Evolutionary conservation across 2,113 vertebrate species (phyloP).

Genomic region (Aldabrachelys gigantea): DNA sequence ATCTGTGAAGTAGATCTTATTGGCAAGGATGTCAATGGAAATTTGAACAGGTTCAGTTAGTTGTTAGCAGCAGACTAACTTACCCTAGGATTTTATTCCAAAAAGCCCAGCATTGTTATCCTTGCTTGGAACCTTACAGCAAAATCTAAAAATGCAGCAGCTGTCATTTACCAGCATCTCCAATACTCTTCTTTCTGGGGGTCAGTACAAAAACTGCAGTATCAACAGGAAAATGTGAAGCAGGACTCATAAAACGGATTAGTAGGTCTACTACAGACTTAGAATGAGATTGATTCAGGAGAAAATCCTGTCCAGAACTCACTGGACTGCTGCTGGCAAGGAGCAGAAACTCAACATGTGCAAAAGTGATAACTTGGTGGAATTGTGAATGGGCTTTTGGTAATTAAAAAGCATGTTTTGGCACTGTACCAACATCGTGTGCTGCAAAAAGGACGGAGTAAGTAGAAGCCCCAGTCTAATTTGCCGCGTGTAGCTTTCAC

Average conservation of each 20-base stretch:
- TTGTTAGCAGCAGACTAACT: constrained; percentile 11
- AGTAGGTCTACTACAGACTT: constrained; percentile 36
- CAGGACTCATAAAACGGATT: constrained; percentile 64
- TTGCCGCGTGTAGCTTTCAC: not conserved
- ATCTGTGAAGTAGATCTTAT: not conserved
- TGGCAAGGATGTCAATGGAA: fast-evolving
- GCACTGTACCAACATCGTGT: not conserved
- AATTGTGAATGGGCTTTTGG: constrained; percentile 56
- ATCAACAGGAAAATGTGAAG: constrained; percentile 64
- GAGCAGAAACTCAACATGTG: constrained; percentile 60
- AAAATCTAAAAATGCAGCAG: constrained; percentile 54
- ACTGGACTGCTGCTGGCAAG: constrained; percentile 63
- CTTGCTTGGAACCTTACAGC: constrained; percentile 42
- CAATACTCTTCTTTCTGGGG: constrained; percentile 41
- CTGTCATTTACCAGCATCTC: constrained; percentile 62
- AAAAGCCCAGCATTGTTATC: not conserved
- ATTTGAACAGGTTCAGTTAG: not conserved
- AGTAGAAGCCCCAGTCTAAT: not conserved
- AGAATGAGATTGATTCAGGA: constrained; percentile 54
- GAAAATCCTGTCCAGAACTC: constrained; percentile 65
- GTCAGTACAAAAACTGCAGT: constrained; percentile 58
- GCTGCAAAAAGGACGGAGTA: constrained; percentile 22
- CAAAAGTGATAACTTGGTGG: constrained; percentile 62
- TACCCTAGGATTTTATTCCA: not conserved
- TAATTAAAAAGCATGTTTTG: constrained; percentile 33